Conservation (phyloP, 1,140 invertebrate species). For the Homalodisca vitripennis region DNA sequence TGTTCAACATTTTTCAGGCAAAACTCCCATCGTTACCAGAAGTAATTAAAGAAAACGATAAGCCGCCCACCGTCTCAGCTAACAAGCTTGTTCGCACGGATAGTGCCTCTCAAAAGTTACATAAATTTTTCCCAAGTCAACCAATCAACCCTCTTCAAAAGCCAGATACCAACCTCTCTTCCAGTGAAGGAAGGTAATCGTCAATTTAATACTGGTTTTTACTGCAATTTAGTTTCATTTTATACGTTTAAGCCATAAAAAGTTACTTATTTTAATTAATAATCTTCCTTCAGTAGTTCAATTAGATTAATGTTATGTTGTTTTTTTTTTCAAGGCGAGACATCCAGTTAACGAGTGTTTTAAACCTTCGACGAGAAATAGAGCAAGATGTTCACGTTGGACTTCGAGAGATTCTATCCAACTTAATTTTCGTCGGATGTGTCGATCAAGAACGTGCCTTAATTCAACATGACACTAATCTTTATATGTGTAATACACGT, state of each 20-base stretch:
- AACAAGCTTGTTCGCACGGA: slow-evolving; percentile 84
- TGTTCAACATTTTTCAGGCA: neutral
- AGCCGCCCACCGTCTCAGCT: slow-evolving; percentile 55
- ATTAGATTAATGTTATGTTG: neutral
- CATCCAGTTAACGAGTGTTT: slow-evolving; percentile 74
- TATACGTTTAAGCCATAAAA: neutral
- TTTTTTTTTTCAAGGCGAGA: slow-evolving; percentile 50
- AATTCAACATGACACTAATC: slow-evolving; percentile 83
- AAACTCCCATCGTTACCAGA: neutral
- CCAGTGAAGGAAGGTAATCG: slow-evolving; percentile 10
- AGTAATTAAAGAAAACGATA: slow-evolving; percentile 54
- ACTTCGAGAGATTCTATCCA: slow-evolving; percentile 64
- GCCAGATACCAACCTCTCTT: neutral
- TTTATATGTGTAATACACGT: slow-evolving; percentile 77
- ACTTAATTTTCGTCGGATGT: slow-evolving; percentile 88
- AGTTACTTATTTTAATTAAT: neutral
- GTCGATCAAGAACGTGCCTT: slow-evolving; percentile 70
- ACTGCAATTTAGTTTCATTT: no score
- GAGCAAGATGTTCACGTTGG: slow-evolving; percentile 55
- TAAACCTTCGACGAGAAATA: slow-evolving; percentile 63
- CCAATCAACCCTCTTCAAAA: neutral
- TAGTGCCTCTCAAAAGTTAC: slow-evolving; percentile 81
- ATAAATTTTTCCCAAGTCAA: slow-evolving; percentile 65
- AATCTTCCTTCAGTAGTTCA: neutral
- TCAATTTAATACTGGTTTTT: no score